Percentiles rank a stretch among this genome's conserved stretches.
Conservation (phyloP, 35 echinoderm and acorn worm genomes). For the Heliocidaris tuberculata region DNA sequence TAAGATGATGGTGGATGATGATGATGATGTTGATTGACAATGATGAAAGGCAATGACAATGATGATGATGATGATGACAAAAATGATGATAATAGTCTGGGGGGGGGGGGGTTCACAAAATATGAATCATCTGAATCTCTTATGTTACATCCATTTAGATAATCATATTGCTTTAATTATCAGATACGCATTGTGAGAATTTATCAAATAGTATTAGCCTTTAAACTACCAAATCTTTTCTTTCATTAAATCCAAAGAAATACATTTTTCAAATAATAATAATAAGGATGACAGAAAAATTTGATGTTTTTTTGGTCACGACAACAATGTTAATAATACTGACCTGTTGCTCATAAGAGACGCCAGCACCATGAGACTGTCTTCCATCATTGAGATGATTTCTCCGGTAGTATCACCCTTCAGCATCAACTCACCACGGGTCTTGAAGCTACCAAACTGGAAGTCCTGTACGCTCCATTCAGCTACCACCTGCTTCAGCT, state of each 20-base stretch:
- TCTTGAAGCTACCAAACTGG: conserved; percentile 83
- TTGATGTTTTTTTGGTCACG: neutral
- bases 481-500: conserved; percentile 83
- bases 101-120: too few relatives aligned
- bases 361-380: conserved; percentile 93
- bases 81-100: neutral
- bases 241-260: too few relatives aligned
- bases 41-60: neutral
- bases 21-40: neutral
- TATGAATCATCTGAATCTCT: too few relatives aligned
- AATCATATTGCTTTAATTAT: too few relatives aligned
- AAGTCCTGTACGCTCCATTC: conserved; percentile 98
- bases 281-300: neutral
- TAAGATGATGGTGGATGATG: neutral
- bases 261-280: neutral
- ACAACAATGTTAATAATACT: conserved; percentile 10
- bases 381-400: conserved; percentile 95
- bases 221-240: too few relatives aligned
- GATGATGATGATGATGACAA: neutral
- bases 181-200: too few relatives aligned
- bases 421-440: conserved; percentile 89
- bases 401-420: conserved; percentile 92
- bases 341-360: conserved; percentile 99
- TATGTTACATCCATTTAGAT: too few relatives aligned
- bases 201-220: too few relatives aligned